Evolutionary conservation across 37 sponge, comb jelly and placozoan species (phyloP), one percentile per base, ranked within the genome.

Genomic region (Crambe crambe): DNA sequence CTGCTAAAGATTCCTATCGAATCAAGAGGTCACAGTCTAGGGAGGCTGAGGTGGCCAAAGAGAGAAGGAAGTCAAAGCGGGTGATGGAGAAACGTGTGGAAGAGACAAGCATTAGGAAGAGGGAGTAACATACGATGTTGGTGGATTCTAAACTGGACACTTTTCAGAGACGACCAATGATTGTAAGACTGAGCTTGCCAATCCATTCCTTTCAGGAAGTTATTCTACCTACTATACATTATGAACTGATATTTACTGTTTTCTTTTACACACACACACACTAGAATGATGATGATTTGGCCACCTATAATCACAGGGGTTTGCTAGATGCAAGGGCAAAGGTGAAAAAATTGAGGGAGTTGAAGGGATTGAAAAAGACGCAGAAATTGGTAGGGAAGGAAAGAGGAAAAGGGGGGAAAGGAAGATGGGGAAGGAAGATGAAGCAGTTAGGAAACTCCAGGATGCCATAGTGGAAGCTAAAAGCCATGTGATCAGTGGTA

Each of bases 81-180:
- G 8, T 9, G 38, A 37, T 20, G 35, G 39, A 68, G 39, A 36
- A 36, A 37, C 12, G 38, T 68, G 69, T 32, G 30, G 69, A 68
- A 37, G n/a, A n/a, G n/a, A n/a, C n/a, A n/a, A n/a, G n/a, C n/a
- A n/a, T n/a, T n/a, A n/a, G n/a, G n/a, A n/a, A n/a, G 69, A 68
- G 69, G 63, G 63, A 3, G 6, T 34, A 3, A 35, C 69, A 29
- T 68, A 68, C 30, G 36, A 34, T 31, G 69, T 37, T 68, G 69
- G 69, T 20, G 69, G 69, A 10, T 68, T 68, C 69, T 68, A 35
- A 61, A n/a, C n/a, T n/a, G n/a, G n/a, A n/a, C n/a, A n/a, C n/a
- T n/a, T n/a, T n/a, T n/a, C n/a, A n/a, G n/a, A n/a, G n/a, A n/a
- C n/a, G n/a, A n/a, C n/a, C n/a, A n/a, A n/a, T n/a, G n/a, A n/a